Evolutionary conservation across 2,113 vertebrate genomes (phyloP).

Genomic region (Prunella himalayana): DNA sequence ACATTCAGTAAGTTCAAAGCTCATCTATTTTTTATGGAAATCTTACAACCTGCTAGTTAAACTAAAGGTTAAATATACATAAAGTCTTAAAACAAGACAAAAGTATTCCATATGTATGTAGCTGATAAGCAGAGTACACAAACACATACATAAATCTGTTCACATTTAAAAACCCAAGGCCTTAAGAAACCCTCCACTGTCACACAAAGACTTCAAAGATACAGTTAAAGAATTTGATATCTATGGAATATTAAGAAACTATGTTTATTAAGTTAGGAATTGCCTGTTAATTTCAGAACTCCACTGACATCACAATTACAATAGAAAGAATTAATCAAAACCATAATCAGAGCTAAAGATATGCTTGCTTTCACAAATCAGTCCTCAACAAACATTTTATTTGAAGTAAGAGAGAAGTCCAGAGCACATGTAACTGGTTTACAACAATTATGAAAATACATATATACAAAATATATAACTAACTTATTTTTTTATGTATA

Average conservation of each 20-base stretch:
- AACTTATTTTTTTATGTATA: neutral
- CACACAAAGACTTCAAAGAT: neutral
- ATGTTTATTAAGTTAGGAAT: neutral
- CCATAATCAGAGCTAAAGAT: slow-evolving; percentile 32
- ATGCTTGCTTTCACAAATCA: neutral
- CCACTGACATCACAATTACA: neutral
- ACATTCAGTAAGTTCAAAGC: slow-evolving; percentile 75
- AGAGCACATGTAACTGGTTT: neutral
- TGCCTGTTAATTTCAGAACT: neutral
- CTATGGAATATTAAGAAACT: neutral
- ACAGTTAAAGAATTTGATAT: neutral
- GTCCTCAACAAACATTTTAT: neutral
- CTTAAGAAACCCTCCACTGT: neutral
- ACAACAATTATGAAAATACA: neutral
- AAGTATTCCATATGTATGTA: slow-evolving; percentile 58
- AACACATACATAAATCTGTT: slow-evolving; percentile 5
- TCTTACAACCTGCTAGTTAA: slow-evolving; percentile 77
- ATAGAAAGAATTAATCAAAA: slow-evolving; percentile 37
- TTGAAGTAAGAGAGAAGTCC: neutral
- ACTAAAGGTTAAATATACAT: slow-evolving; percentile 82
- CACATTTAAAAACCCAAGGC: slow-evolving; percentile 14
- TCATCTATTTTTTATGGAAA: slow-evolving; percentile 80
- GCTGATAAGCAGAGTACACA: slow-evolving; percentile 20
- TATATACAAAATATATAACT: neutral
- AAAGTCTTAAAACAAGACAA: slow-evolving; percentile 74